Evolutionary conservation across 1,140 invertebrate genomes (phyloP).

Genomic region (Diprion similis): DNA sequence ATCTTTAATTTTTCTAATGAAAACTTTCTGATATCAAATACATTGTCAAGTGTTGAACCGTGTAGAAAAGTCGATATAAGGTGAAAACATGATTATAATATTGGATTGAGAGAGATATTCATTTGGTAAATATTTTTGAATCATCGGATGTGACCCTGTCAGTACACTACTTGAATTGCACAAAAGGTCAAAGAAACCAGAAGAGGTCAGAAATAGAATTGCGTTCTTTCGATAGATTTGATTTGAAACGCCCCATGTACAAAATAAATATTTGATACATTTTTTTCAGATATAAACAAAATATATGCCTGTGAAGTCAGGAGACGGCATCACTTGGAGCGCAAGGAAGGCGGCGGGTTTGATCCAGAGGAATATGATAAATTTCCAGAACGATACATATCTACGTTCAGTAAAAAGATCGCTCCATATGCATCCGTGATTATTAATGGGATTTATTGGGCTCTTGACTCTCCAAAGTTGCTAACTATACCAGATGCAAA

Average conservation of each 20-base stretch:
- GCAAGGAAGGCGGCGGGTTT: conserved; percentile 90
- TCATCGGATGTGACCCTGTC: too few species aligned
- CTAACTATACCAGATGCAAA: conserved; percentile 99
- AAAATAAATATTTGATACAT: neutral
- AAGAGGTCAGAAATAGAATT: too few species aligned
- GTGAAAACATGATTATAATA: too few species aligned
- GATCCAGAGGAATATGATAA: conserved; percentile 91
- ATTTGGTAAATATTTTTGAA: too few species aligned
- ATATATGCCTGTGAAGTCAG: conserved; percentile 95
- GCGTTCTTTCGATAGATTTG: too few species aligned
- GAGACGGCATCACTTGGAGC: conserved; percentile 89
- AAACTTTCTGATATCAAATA: too few species aligned
- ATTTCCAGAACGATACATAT: conserved; percentile 92
- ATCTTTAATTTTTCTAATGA: too few species aligned
- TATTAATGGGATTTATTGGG: conserved; percentile 99
- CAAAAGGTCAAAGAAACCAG: neutral
- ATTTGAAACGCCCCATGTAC: too few species aligned
- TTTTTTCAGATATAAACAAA: conserved; percentile 81
- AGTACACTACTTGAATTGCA: neutral
- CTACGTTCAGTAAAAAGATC: conserved; percentile 96
- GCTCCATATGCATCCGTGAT: conserved; percentile 97
- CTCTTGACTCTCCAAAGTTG: conserved; percentile 93
- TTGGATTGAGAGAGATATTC: too few species aligned
- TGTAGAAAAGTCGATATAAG: too few species aligned
- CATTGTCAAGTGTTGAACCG: too few species aligned